Evolutionary conservation across 2,888 invertebrate species (phyloP).

Genomic region (Strigamia maritima): DNA sequence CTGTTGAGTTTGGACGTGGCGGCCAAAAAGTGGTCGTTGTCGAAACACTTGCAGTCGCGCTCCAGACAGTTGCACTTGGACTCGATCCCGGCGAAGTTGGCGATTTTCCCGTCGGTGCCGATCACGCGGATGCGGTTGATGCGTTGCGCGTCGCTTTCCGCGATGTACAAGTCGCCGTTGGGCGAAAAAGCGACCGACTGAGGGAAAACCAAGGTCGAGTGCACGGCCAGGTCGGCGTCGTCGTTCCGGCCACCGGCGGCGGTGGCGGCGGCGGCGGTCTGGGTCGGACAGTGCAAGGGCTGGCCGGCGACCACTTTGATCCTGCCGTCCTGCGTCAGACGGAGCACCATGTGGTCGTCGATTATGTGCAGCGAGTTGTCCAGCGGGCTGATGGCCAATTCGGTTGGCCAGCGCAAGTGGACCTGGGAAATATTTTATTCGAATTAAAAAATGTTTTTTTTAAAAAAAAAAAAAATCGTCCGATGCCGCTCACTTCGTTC

Average conservation of each 20-base stretch:
- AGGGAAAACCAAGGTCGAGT: slow-evolving; percentile 69
- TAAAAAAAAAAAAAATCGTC: neutral
- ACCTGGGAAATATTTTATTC: too few species aligned
- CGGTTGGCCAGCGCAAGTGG: slow-evolving; percentile 97
- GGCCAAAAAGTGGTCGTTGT: slow-evolving; percentile 71
- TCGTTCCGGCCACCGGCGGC: slow-evolving; percentile 45
- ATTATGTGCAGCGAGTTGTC: slow-evolving; percentile 94
- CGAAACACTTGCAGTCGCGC: slow-evolving; percentile 86
- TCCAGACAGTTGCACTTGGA: slow-evolving; percentile 54
- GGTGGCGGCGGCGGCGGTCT: too few species aligned
- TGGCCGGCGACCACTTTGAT: slow-evolving; percentile 88
- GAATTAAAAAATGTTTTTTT: too few species aligned
- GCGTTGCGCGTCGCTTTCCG: slow-evolving; percentile 81
- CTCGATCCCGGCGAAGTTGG: slow-evolving; percentile 88
- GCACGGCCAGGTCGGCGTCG: slow-evolving; percentile 48
- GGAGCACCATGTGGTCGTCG: slow-evolving; percentile 87
- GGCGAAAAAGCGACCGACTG: slow-evolving; percentile 86
- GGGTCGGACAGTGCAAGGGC: slow-evolving; percentile 79
- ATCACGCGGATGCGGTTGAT: slow-evolving; percentile 75
- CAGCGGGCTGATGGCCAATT: slow-evolving; percentile 85
- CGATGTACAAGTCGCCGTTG: slow-evolving; percentile 85
- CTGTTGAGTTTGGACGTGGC: slow-evolving; percentile 53
- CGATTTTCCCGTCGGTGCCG: slow-evolving; percentile 88
- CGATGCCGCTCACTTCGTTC: slow-evolving; percentile 61
- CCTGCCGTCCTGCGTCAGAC: slow-evolving; percentile 79